Evolutionary conservation across 1,140 invertebrate species (phyloP), one percentile per base, ranked within the genome.

Genomic region (Harlomillsia oculata): DNA sequence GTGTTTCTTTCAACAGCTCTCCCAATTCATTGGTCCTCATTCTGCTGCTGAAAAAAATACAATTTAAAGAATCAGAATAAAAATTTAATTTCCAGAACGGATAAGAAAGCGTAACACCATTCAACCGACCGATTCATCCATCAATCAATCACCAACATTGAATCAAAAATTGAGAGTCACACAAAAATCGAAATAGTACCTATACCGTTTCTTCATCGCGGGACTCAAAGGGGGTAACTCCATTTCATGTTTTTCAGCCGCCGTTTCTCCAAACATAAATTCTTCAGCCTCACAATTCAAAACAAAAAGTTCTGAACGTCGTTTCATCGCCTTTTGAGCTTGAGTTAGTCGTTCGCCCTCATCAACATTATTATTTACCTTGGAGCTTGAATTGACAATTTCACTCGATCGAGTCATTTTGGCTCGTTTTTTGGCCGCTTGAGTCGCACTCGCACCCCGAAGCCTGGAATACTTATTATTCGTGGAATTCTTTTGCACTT

Each of bases 181-280:
- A n/a, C n/a, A n/a, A n/a, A n/a, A n/a, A n/a, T n/a, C n/a, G n/a
- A n/a, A n/a, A n/a, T n/a, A n/a, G 20, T 30, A 41, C 2, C 5
- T 16, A 41, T 44, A 61, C 62, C 62, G 34, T 53, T 65, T 65
- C 41, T 56, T 65, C 3, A 59, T 58, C 3, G 63, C 56, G 26
- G 53, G 39, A 13, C 49, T 52, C 13, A 60, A 32, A 2, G 63
- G 63, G 18, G 63, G 63, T 46, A 65, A 40, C 30, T 60, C 63
- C 36, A 65, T 49, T 53, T 65, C 63, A 51, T 62, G 63, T 37
- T 65, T 59, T 23, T 65, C 63, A 34, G 63, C 63, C 0, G 63
- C 63, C 6, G 63, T 65, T 51, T 65, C 63, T 3, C 63, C 63
- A 40, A 65, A 65, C 3, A 65, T 50, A 34, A 65, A 65, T 20